These are phyloP conservation scores for Probaryconus sp. DNA, from an alignment of 1,140 invertebrate genomes.

Conservation along the genomic window DNA sequence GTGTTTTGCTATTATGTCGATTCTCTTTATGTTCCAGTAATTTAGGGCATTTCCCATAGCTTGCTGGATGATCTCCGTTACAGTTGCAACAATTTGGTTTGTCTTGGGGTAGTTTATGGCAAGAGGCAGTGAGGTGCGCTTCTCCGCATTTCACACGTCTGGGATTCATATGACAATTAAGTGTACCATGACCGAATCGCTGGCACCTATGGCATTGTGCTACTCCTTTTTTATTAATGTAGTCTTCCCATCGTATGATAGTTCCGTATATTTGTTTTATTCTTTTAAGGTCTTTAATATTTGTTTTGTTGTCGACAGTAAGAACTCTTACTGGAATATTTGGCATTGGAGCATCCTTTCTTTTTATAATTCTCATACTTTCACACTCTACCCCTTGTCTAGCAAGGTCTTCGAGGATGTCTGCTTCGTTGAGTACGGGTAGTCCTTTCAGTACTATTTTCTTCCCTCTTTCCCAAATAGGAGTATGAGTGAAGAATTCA, in stretches of 20 bases:
- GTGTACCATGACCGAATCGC: conserved; percentile 13
- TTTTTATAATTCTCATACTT: too few species aligned
- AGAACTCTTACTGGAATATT: not conserved
- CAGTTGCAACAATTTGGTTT: conserved; percentile 44
- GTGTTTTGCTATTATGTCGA: not conserved
- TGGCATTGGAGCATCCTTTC: too few species aligned
- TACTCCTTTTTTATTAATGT: conserved; percentile 13
- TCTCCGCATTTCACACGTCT: conserved; percentile 26
- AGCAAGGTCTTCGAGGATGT: not conserved
- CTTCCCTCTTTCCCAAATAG: conserved; percentile 1
- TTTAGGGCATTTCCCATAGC: conserved; percentile 20
- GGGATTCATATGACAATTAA: conserved; percentile 15
- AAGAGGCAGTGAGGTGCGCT: conserved; percentile 4
- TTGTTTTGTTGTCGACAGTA: not conserved
- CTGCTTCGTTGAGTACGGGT: not conserved
- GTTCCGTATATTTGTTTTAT: not conserved
- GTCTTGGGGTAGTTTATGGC: not conserved
- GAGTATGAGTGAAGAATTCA: too few species aligned
- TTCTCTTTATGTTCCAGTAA: conserved; percentile 3
- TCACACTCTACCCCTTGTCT: not conserved
- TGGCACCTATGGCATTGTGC: conserved; percentile 31
- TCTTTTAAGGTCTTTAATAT: conserved; percentile 7
- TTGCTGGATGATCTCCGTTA: conserved; percentile 35
- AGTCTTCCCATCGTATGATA: conserved; percentile 1
- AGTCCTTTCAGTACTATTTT: conserved; percentile 7